Base-by-base conservation (phyloP, 1,140 invertebrate genomes). In the Oedothorax gibbosus region DNA sequence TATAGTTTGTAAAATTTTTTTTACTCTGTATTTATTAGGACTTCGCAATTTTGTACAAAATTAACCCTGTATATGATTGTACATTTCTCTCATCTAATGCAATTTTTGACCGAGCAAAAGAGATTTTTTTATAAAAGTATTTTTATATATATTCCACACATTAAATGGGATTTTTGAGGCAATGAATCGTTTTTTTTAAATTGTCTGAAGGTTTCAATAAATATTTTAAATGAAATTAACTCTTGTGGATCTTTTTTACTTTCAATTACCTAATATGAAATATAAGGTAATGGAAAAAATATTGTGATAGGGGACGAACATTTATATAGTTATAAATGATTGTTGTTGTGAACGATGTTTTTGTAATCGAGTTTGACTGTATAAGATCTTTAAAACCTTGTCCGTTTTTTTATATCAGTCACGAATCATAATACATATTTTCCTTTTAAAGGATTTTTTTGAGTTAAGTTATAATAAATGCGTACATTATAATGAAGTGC, bases 91-190 rank as follows among this genome's bases (percentile, higher is more conserved):
- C 20, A n/a, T 75, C 35, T 9, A 75, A 75, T 14, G 72, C 72
- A 75, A 51, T 75, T 56, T 75, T 75, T 75, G 54, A 75, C 56
- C 56, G 56, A 57, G 54, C 15, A 71, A 7, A 57, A 51, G 56
- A n/a, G 20, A 20, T 75, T 35, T n/a, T 75, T 75, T 60, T 75
- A 57, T 60, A 75, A 75, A 75, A 56, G 35, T 57, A 57, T 75
- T 75, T 75, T 75, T 75, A 75, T 57, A 75, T 75, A 57, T 35
- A 35, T 35, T 35, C 35, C 35, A 35, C 72, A 57, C 57, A 56
- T 75, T 14, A 57, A 56, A 49, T 75, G 72, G 56, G 72, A 75
- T 75, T 75, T 75, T 75, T 57, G 72, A 75, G 53, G 72, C 20
- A 75, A 75, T 75, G 56, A 18, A 56, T 57, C 18, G 15, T 57